A percentile compares a stretch with the other conserved stretches of the same genome.
These are phyloP conservation scores for Rhinichthys klamathensis DNA, from an alignment of 2,113 vertebrate species.

Conservation along the genomic window DNA sequence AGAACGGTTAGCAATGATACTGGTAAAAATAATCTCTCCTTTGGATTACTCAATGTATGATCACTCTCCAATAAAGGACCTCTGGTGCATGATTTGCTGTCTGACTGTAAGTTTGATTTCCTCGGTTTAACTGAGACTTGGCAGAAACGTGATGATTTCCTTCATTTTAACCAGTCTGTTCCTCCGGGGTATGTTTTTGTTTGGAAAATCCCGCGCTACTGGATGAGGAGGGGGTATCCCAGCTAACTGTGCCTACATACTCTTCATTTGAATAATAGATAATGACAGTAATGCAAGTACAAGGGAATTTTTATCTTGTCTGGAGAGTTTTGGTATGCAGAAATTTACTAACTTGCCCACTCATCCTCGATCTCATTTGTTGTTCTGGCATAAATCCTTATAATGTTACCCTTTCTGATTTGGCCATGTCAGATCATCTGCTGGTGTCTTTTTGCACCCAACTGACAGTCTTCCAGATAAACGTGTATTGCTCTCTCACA, in stretches of 20 bases:
- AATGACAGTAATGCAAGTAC: not conserved
- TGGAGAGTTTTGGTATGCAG: not conserved
- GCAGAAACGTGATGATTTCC: slow-evolving; percentile 14
- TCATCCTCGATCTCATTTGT: not conserved
- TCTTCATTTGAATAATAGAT: slow-evolving; percentile 15
- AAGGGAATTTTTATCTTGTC: not conserved
- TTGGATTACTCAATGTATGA: slow-evolving; percentile 21
- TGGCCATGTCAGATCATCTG: not conserved
- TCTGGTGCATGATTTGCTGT: not conserved
- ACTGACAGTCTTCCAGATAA: too few relatives aligned
- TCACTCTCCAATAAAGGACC: not conserved
- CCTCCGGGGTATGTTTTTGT: not conserved
- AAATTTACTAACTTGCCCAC: not conserved
- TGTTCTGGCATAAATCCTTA: not conserved
- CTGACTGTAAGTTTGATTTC: slow-evolving; percentile 4
- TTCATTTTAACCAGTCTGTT: slow-evolving; percentile 15
- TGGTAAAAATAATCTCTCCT: not conserved
- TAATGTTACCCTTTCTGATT: not conserved
- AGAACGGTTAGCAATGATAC: not conserved
- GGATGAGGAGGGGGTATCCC: slow-evolving; percentile 12
- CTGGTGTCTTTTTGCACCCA: not conserved
- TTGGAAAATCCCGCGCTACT: not conserved
- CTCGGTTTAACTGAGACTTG: slow-evolving; percentile 29
- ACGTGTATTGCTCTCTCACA: not conserved
- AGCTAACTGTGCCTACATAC: not conserved